These are phyloP conservation scores for Cassiopea xamachana DNA, from an alignment of 30 jellyfish, hydroid and myxozoan genomes.

Conservation along the genomic window DNA sequence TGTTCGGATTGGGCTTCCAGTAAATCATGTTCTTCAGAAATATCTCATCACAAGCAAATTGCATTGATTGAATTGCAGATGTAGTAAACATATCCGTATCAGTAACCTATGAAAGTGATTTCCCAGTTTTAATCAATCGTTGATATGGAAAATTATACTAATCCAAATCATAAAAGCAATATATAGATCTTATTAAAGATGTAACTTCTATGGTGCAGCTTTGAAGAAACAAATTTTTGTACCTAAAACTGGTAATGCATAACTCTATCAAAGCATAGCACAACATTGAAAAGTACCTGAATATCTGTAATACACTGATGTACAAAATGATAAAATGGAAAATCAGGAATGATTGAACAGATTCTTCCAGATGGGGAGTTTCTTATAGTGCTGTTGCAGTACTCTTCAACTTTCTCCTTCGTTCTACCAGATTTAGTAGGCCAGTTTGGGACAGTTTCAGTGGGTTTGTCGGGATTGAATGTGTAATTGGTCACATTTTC, in stretches of 20 bases:
- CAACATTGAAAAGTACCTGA: conserved; percentile 2
- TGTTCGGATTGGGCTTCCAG: conserved; percentile 36
- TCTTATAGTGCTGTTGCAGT: conserved; percentile 13
- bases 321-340: too few species aligned
- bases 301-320: not conserved
- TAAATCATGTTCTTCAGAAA: conserved; percentile 37
- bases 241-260: too few species aligned
- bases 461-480: conserved; percentile 12
- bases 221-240: too few species aligned
- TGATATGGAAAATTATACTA: not conserved
- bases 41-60: conserved; percentile 61
- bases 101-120: not conserved
- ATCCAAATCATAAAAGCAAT: not conserved
- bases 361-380: conserved; percentile 20
- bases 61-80: conserved; percentile 60
- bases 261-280: not conserved
- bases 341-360: too few species aligned
- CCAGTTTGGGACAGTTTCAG: conserved; percentile 15
- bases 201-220: not conserved
- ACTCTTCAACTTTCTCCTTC: not conserved
- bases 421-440: conserved; percentile 44
- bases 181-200: not conserved
- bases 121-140: not conserved
- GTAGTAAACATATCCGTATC: conserved; percentile 28
- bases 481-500: conserved; percentile 21